Base-by-base conservation (phyloP, 1,140 invertebrate species). In the Drosophila prosaltans region DNA sequence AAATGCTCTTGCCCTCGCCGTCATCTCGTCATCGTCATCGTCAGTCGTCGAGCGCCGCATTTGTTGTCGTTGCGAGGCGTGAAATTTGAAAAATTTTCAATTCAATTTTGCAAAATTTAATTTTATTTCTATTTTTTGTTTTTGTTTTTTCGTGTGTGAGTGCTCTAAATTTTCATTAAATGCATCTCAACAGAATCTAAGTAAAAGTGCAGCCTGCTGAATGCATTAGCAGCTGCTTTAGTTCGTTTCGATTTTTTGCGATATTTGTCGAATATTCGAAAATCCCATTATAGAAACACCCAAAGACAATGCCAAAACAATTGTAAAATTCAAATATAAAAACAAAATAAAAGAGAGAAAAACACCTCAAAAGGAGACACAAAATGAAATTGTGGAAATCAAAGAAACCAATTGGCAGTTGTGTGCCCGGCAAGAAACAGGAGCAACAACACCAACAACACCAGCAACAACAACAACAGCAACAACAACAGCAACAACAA, bases 331-430 rank as follows among this genome's bases (percentile, higher is more conserved):
- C 16, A 16, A 16, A 16, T 16, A 16, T 16, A 16, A 16, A 16
- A 16, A 16, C 40, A 67, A 67, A 9, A 39, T 55, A 55, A 30
- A 57, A 9, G 41, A 36, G 26, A 48, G 60, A 28, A 39, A 62
- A 43, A 61, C 65, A 24, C 0, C 48, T 9, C 8, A 9, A 51
- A 8, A 5, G 4, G 41, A 40, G 5, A 73, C 39, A 73, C 26
- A 69, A 65, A 65, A 91, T 91, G 91, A 91, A 91, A 73, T 45
- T 91, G 81, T 91, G 91, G 91, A 91, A 91, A 69, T 84, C 91
- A 0, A 91, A 91, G 61, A 91, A 91, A 58, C 91, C 91, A 57
- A 91, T 92, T 40, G 81, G 77, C 11, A 89, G 91, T 43, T 91
- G 91, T 68, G 91, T 91, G 59, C 91, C 91, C 10, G 91, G 91